A percentile compares a stretch with the other conserved stretches of the same genome.
Evolutionary conservation across 2,113 vertebrate species (phyloP).

Genomic region (Urocolius indicus): DNA sequence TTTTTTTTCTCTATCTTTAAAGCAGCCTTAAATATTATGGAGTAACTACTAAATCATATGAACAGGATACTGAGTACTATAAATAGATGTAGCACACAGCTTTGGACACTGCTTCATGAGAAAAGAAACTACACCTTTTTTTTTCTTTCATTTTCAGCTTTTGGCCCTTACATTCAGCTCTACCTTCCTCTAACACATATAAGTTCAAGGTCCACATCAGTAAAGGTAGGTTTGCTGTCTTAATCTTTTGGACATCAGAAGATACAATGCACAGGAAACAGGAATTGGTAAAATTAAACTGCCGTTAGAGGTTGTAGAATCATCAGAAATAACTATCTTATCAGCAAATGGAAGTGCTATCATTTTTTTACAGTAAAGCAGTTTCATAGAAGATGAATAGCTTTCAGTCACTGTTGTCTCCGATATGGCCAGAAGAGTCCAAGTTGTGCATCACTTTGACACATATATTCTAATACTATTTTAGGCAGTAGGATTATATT

Average conservation of each 20-base stretch:
- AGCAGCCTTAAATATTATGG: neutral
- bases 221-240: slow-evolving; percentile 50
- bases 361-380: slow-evolving; percentile 74
- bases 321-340: slow-evolving; percentile 75
- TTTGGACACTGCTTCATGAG: neutral
- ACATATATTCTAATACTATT: slow-evolving; percentile 69
- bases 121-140: neutral
- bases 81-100: neutral
- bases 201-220: slow-evolving; percentile 32
- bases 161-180: neutral
- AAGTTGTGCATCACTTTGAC: slow-evolving; percentile 76
- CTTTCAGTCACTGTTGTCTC: slow-evolving; percentile 71
- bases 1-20: neutral
- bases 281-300: slow-evolving; percentile 68
- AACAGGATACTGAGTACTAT: slow-evolving; percentile 3
- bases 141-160: slow-evolving; percentile 11
- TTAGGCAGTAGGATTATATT: slow-evolving; percentile 60
- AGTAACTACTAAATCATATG: slow-evolving; percentile 3
- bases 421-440: slow-evolving; percentile 45
- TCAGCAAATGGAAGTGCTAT: slow-evolving; percentile 71
- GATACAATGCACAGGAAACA: slow-evolving; percentile 28
- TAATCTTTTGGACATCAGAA: slow-evolving; percentile 64
- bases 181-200: neutral
- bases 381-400: slow-evolving; percentile 76
- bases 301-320: slow-evolving; percentile 45